Evolutionary conservation across 2,888 invertebrate genomes (phyloP).

Genomic region (Himalopsyche kuldschensis): DNA sequence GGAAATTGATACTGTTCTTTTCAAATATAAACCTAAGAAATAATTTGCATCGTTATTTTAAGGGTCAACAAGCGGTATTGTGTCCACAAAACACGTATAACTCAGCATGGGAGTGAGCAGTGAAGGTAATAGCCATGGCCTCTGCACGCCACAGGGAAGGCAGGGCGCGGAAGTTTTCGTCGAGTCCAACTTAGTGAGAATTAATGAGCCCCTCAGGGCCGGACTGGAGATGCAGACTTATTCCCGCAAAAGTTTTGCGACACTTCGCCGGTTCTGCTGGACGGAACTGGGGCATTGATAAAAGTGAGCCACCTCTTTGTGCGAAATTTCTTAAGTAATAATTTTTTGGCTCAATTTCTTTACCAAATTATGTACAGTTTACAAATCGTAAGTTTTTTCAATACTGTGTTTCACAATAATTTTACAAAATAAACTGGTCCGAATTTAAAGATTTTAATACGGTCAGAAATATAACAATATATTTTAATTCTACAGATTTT

Average conservation of each 20-base stretch:
- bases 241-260: neutral
- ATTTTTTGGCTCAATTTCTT: neutral
- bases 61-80: neutral
- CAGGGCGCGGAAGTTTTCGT: neutral
- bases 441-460: no score
- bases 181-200: neutral
- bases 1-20: no score
- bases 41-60: no score
- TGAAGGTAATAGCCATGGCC: neutral
- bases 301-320: neutral
- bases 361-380: no score
- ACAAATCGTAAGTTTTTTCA: no score
- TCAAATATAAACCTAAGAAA: no score
- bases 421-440: no score
- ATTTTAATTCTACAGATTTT: no score
- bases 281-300: neutral
- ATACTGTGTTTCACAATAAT: no score
- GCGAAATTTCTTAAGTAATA: neutral
- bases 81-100: neutral
- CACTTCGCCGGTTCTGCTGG: neutral
- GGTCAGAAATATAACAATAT: no score
- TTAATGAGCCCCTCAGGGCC: neutral
- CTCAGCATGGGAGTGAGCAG: neutral
- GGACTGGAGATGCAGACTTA: neutral
- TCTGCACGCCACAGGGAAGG: neutral